Evolutionary conservation across 2,888 invertebrate genomes (phyloP).

Genomic region (Theretra japonica): DNA sequence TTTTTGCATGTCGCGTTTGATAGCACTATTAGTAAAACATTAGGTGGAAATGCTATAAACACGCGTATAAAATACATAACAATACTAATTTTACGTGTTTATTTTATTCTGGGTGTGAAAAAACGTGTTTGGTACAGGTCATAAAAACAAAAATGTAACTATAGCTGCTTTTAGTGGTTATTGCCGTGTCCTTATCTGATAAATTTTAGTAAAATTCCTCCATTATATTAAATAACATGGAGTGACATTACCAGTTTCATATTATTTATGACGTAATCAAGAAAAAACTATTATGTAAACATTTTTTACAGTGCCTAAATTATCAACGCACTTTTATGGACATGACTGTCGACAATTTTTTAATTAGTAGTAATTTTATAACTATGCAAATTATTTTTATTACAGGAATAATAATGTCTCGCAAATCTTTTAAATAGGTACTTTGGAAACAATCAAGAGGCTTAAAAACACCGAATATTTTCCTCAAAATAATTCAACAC

Average conservation of each 20-base stretch:
- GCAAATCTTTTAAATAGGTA: too few relatives aligned
- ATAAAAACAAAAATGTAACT: conserved; percentile 1
- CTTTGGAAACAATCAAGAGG: too few relatives aligned
- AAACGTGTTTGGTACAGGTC: background rate
- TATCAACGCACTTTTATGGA: background rate
- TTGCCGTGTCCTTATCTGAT: background rate
- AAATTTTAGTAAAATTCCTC: conserved; percentile 12
- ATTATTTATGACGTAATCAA: conserved; percentile 19
- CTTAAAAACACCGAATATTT: too few relatives aligned
- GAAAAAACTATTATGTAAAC: background rate
- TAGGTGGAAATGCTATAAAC: background rate
- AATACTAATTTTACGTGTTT: conserved; percentile 7
- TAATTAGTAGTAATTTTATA: background rate
- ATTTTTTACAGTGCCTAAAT: background rate
- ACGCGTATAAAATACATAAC: background rate
- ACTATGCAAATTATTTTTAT: background rate
- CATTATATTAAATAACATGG: conserved; percentile 15
- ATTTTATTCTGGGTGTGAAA: background rate
- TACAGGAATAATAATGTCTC: too few relatives aligned
- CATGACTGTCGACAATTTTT: background rate
- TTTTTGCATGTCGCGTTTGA: background rate
- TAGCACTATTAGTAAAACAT: background rate
- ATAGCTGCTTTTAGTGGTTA: conserved; percentile 6
- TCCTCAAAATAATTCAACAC: too few relatives aligned
- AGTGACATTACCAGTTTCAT: conserved; percentile 11